Evolutionary conservation across 1,140 invertebrate genomes (phyloP).

Genomic region (Drosophila santomea): DNA sequence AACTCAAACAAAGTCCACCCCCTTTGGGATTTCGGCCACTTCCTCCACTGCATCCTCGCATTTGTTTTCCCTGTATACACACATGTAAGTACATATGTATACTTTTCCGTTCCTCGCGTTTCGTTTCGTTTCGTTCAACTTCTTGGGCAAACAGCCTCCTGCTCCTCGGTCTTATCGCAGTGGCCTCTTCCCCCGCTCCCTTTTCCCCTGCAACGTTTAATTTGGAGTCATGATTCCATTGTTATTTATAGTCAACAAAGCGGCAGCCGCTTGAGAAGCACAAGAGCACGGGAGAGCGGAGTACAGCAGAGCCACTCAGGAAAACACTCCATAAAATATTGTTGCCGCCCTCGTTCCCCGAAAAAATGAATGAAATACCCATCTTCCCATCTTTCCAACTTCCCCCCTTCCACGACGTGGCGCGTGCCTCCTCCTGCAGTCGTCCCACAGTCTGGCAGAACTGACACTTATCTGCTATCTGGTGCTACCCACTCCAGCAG

Average conservation of each 20-base stretch:
- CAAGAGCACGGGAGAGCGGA: slow-evolving; percentile 2
- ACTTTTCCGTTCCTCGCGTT: slow-evolving; percentile 64
- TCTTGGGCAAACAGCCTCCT: slow-evolving; percentile 46
- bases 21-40: neutral
- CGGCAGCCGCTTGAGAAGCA: slow-evolving; percentile 45
- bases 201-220: slow-evolving; percentile 62
- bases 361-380: slow-evolving; percentile 4
- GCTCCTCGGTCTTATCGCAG: neutral
- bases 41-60: neutral
- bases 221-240: slow-evolving; percentile 82
- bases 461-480: slow-evolving; percentile 55
- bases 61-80: neutral
- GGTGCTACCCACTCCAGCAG: neutral
- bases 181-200: slow-evolving; percentile 1
- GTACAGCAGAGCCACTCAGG: slow-evolving; percentile 60
- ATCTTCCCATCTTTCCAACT: neutral
- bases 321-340: slow-evolving; percentile 80
- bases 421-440: slow-evolving; percentile 47
- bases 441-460: slow-evolving; percentile 55
- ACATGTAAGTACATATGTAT: slow-evolving; percentile 4
- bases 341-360: slow-evolving; percentile 12
- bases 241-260: slow-evolving; percentile 82
- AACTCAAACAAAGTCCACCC: slow-evolving; percentile 20
- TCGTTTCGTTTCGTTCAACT: slow-evolving; percentile 54
- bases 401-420: slow-evolving; percentile 11